Evolutionary conservation across 2,113 vertebrate genomes (phyloP).

Genomic region (Lethenteron reissneri): DNA sequence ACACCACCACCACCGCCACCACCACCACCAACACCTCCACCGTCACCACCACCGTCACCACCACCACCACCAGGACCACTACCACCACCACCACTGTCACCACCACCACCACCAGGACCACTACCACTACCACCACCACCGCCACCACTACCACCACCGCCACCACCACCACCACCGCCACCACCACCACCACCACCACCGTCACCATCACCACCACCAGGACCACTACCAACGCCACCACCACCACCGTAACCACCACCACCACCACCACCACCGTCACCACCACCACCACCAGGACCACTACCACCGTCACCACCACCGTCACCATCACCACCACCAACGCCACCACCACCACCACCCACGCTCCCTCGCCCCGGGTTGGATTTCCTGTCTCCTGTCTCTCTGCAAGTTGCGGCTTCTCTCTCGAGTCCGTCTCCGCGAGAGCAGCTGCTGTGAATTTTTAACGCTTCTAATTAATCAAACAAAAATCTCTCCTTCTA

Average conservation of each 20-base stretch:
- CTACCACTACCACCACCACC: not conserved
- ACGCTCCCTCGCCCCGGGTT: constrained; percentile 20
- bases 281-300: not conserved
- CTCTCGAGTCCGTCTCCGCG: constrained; percentile 6
- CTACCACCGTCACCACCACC: not conserved
- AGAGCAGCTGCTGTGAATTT: constrained; percentile 71
- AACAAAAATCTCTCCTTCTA: constrained; percentile 23
- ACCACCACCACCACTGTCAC: not conserved
- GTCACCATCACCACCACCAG: not conserved
- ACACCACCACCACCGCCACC: no score
- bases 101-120: not conserved
- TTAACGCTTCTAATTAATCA: constrained; percentile 57
- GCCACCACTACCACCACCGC: not conserved
- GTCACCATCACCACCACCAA: not conserved
- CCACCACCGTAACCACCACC: no score
- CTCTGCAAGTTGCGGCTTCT: constrained; percentile 30
- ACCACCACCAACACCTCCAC: no score
- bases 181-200: not conserved
- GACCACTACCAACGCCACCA: no score
- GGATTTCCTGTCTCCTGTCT: constrained; percentile 37
- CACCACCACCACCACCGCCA: not conserved
- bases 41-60: not conserved
- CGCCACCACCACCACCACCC: constrained; percentile 8
- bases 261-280: not conserved
- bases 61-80: not conserved